A percentile compares a stretch with the other conserved stretches of the same genome.
Evolutionary conservation across 2,797 vertebrate species (phyloP).

Genomic region (Melanotaenia boesemani): DNA sequence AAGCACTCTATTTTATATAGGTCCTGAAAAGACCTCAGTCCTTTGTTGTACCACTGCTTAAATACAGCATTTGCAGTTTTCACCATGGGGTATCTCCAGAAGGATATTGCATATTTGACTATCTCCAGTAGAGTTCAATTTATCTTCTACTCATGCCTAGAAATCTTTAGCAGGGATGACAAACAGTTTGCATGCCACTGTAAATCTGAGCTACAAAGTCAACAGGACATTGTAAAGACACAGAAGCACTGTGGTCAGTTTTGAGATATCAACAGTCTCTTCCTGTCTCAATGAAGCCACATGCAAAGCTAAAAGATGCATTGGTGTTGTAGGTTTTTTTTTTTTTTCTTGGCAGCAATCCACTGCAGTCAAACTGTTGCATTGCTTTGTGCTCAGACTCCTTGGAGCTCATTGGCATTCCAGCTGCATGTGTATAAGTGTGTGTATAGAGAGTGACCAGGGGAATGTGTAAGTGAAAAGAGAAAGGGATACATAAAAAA

Average conservation of each 20-base stretch:
- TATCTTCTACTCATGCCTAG: background rate
- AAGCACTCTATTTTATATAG: no score
- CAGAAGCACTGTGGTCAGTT: background rate
- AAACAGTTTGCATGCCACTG: background rate
- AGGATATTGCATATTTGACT: background rate
- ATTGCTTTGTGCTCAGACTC: constrained; percentile 78
- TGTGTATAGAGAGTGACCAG: constrained; percentile 30
- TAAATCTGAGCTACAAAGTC: background rate
- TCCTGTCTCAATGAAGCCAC: background rate
- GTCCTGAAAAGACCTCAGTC: no score
- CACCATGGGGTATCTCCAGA: no score
- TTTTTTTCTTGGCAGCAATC: constrained; percentile 60
- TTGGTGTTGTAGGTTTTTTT: constrained; percentile 34
- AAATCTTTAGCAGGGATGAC: background rate
- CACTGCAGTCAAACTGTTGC: constrained; percentile 82
- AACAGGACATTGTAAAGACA: background rate
- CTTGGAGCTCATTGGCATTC: constrained; percentile 76
- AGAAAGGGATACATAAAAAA: constrained; percentile 35
- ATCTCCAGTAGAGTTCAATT: background rate
- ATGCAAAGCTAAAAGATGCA: constrained; percentile 13
- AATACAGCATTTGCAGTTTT: no score
- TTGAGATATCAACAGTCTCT: background rate
- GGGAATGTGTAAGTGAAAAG: constrained; percentile 13
- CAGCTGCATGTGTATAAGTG: constrained; percentile 47
- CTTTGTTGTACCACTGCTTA: no score